Evolutionary conservation across 2,888 invertebrate species (phyloP), one percentile per base, ranked within the genome.

Genomic region (Dendrolimus houi): DNA sequence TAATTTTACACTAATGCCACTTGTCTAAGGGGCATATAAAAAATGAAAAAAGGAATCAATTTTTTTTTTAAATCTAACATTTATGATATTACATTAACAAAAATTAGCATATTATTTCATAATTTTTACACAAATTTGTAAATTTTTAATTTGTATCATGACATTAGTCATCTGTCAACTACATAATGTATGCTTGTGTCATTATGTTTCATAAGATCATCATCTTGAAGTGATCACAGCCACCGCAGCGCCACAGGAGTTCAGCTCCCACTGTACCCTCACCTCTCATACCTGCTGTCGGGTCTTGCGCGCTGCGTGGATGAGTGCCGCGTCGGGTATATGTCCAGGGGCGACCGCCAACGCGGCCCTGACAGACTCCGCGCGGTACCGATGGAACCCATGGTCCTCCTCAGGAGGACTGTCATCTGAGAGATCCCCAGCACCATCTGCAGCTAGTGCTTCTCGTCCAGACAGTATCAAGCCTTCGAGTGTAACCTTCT

Each of bases 321-420:
- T 99, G 92, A 98, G 96, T 57, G 97, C 97, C 9, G 99, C 99
- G 92, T 99, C 99, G 9, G 99, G 99, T 76, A 99, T 99, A 67
- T 94, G 95, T 13, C 98, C 98, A 75, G 96, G 95, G 85, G 84
- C 84, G 57, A 95, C 95, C 55, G 85, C 81, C 63, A 97, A 89
- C 69, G 97, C 94, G 70, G 95, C 94, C 76, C 95, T 95, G 71
- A 97, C 94, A 64, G 94, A 93, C 77, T 96, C 96, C 58, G 90
- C 85, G 59, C 87, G 89, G 80, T 87, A 89, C 74, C 71, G 81
- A 76, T 88, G 90, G 81, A 88, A 88, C 66, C 85, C 85, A 74
- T 85, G 76, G 67, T 72, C 79, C 69, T 85, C 79, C 13, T 88
- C 91, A 53, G 80, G 85, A 52, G 56, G 92, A 91, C 67, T 76